Percentiles rank a stretch among this genome's conserved stretches.
phyloP scores from a whole-genome alignment of 1,140 invertebrate species.

The Atta cephalotes region DNA sequence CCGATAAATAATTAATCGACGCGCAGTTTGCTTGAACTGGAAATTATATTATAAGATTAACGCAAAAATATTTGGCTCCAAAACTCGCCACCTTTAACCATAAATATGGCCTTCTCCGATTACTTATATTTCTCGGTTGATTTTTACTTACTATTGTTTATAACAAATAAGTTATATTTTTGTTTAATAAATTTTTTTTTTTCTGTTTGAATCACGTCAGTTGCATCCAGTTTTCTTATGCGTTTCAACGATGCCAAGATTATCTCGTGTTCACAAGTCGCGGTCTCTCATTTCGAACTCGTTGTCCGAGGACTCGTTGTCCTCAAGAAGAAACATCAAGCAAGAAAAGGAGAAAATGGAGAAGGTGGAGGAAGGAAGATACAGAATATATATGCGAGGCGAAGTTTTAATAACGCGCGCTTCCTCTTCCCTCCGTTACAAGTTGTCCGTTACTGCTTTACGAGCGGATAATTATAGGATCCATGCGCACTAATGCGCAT shows the following conservation, averaged over 20 bases:
- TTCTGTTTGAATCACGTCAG: neutral
- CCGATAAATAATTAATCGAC: too few relatives aligned
- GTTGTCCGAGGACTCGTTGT: too few relatives aligned
- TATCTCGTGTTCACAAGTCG: conserved; percentile 48
- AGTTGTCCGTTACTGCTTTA: conserved; percentile 71
- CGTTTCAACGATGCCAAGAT: conserved; percentile 25
- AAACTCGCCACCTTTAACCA: too few relatives aligned
- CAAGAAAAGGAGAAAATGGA: neutral
- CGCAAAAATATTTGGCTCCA: too few relatives aligned
- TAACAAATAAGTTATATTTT: too few relatives aligned
- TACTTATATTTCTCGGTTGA: too few relatives aligned
- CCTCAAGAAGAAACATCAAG: conserved; percentile 24
- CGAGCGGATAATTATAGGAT: conserved; percentile 77
- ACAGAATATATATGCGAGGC: conserved; percentile 49
- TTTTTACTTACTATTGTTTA: too few relatives aligned
- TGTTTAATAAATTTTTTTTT: neutral
- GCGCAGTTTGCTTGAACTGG: too few relatives aligned
- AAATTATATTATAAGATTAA: too few relatives aligned
- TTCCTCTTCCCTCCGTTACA: conserved; percentile 68
- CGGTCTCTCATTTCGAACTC: conserved; percentile 41
- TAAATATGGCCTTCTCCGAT: too few relatives aligned
- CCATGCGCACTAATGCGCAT: conserved; percentile 57
- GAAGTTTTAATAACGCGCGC: conserved; percentile 72
- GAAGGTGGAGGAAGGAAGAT: conserved; percentile 1
- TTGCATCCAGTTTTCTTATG: conserved; percentile 23